These are phyloP conservation scores for Thalassophryne amazonica DNA, from an alignment of 2,797 vertebrate genomes.

Conservation along the genomic window DNA sequence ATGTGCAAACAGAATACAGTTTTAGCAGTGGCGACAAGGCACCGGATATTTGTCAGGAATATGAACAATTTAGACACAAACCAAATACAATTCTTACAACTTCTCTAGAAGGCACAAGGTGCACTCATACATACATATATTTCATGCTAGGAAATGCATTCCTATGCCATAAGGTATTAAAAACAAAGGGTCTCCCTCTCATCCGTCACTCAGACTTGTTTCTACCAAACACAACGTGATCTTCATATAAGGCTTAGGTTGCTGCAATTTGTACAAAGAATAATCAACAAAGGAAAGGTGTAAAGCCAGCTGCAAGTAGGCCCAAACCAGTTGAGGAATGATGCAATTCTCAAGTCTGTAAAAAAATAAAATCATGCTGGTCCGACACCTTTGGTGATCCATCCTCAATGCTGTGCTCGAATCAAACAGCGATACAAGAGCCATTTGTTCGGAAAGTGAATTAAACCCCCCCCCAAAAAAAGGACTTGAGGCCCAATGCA, in stretches of 20 bases:
- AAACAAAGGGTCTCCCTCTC: conserved; percentile 19
- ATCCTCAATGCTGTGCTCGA: conserved; percentile 13
- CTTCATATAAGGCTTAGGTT: conserved; percentile 48
- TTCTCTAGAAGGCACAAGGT: conserved; percentile 78
- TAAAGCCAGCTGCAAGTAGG: conserved; percentile 22
- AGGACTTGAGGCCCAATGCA: conserved; percentile 16
- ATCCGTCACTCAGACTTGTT: conserved; percentile 20
- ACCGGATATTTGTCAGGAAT: conserved; percentile 55
- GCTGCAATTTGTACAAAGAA: conserved; percentile 21
- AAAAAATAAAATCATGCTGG: conserved; percentile 47
- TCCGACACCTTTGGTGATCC: conserved; percentile 49
- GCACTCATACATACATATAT: conserved; percentile 55
- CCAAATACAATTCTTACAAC: conserved; percentile 40
- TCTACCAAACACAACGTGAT: conserved; percentile 24
- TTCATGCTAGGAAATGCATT: conserved; percentile 47
- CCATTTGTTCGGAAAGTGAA: conserved; percentile 13
- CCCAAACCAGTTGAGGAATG: conserved; percentile 15
- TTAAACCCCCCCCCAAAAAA: conserved; percentile 15
- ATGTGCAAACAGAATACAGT: conserved; percentile 71
- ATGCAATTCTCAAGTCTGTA: conserved; percentile 30
- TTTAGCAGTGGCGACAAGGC: conserved; percentile 62
- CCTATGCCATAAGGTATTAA: conserved; percentile 23
- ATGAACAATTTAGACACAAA: conserved; percentile 51
- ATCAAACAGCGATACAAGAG: conserved; percentile 23
- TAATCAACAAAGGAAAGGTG: conserved; percentile 41